Evolutionary conservation across 2,113 vertebrate genomes (phyloP).

Genomic region (Rhynchopsitta pachyrhyncha): DNA sequence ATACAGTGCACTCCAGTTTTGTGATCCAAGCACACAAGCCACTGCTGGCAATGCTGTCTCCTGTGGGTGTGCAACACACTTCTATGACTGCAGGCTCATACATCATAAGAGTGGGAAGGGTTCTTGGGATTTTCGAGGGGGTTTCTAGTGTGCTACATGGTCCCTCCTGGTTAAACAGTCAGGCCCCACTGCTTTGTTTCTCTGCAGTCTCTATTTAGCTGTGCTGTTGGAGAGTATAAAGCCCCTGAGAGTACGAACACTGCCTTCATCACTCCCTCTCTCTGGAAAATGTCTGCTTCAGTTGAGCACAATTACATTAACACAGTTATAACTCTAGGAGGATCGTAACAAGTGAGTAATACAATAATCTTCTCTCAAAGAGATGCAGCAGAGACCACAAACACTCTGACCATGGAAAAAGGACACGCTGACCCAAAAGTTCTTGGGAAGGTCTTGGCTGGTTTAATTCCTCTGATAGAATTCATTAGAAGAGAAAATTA

Average conservation of each 20-base stretch:
- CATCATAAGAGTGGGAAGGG: neutral
- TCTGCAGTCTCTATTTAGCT: neutral
- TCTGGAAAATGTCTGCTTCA: conserved; percentile 6
- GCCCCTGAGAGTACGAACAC: neutral
- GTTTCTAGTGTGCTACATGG: neutral
- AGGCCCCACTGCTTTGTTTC: neutral
- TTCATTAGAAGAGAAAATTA: neutral
- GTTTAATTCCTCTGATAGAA: neutral
- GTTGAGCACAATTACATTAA: neutral
- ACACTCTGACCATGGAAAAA: neutral
- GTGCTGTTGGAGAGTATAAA: neutral
- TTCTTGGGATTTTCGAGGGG: neutral
- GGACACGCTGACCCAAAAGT: neutral
- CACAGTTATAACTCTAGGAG: neutral
- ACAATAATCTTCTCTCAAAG: neutral
- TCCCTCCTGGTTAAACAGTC: neutral
- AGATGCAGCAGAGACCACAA: neutral
- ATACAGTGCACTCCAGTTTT: neutral
- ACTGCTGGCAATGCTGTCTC: neutral
- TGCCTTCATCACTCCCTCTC: neutral
- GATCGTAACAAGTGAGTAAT: neutral
- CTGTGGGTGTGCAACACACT: neutral
- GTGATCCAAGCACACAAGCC: neutral
- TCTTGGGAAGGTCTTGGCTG: neutral
- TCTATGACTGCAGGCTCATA: neutral